Conservation (phyloP, 2,113 vertebrate genomes). For the Nesoenas mayeri region DNA sequence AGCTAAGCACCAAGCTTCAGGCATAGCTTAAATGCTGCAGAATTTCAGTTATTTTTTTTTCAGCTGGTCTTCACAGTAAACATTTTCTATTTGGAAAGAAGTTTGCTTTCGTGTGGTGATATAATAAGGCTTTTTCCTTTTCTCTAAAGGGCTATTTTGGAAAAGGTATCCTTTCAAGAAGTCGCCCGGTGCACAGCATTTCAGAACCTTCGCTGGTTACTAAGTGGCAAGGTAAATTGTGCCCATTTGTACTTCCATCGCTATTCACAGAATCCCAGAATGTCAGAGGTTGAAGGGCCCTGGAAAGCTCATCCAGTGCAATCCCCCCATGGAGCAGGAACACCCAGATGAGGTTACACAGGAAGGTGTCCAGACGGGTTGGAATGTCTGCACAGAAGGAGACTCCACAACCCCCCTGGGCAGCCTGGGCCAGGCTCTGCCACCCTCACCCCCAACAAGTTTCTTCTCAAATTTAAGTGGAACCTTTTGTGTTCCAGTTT, state of each 20-base stretch:
- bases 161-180: slow-evolving; percentile 92
- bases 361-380: too few species aligned
- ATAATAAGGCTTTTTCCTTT: background rate
- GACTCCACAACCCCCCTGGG: too few species aligned
- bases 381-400: too few species aligned
- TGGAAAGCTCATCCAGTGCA: too few species aligned
- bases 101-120: rapidly evolving
- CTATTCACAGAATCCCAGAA: background rate
- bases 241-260: background rate
- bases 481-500: too few species aligned
- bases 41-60: background rate
- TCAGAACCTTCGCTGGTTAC: slow-evolving; percentile 72
- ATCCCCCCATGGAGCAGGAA: too few species aligned
- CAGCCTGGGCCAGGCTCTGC: too few species aligned
- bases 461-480: too few species aligned
- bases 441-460: too few species aligned
- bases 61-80: background rate
- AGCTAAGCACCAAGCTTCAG: background rate
- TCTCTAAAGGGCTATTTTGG: slow-evolving; percentile 89
- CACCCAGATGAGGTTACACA: too few species aligned
- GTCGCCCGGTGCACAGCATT: slow-evolving; percentile 82
- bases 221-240: slow-evolving; percentile 83
- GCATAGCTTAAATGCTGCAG: background rate
- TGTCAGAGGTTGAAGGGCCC: too few species aligned
- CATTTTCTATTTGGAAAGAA: background rate